Evolutionary conservation across 2,113 vertebrate genomes (phyloP), one percentile per base, ranked within the genome.

Genomic region (Rhagologus leucostigma): DNA sequence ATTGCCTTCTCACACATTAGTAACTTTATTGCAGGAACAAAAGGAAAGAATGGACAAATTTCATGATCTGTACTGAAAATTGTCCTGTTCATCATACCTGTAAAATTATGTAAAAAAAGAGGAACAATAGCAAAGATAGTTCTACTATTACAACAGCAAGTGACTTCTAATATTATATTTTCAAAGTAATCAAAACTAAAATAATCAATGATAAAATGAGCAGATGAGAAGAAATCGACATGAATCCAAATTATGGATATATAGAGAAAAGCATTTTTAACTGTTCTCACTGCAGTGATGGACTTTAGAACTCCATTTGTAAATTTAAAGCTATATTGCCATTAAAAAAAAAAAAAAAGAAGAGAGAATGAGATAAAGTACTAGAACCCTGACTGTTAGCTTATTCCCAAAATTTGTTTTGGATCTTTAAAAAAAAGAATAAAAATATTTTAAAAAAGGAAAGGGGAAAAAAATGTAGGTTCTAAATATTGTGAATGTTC

Each of bases 401-500:
- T 57, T 37, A 26, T 52, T 77, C 23, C 3, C 19, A 60, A 35
- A 42, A 10, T 57, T 63, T 37, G 3, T 30, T 81, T 50, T 62
- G 5, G 11, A 30, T 3, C 2, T 62, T 26, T 22, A 24, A 74
- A 59, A 16, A 33, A 44, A 76, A 47, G 1, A 10, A 26, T 3
- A n/a, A 3, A 35, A 23, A 5, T 29, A 32, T 10, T 2, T 19
- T 7, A 0, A 39, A 39, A 10, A 16, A 6, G 1, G 3, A 13
- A 15, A 21, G 1, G 1, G 3, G 2, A 2, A 32, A 26, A 22
- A 16, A 49, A 19, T 7, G 1, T 13, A 46, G 13, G 0, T 32
- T 75, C 11, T 70, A 37, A 84, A 7, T 1, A 9, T 41, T 87
- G 9, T 27, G 37, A 24, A 37, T 56, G 7, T n/a, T 3, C 9